phyloP scores from a whole-genome alignment of 1,140 invertebrate species.

The Belonocnema kinseyi region DNA sequence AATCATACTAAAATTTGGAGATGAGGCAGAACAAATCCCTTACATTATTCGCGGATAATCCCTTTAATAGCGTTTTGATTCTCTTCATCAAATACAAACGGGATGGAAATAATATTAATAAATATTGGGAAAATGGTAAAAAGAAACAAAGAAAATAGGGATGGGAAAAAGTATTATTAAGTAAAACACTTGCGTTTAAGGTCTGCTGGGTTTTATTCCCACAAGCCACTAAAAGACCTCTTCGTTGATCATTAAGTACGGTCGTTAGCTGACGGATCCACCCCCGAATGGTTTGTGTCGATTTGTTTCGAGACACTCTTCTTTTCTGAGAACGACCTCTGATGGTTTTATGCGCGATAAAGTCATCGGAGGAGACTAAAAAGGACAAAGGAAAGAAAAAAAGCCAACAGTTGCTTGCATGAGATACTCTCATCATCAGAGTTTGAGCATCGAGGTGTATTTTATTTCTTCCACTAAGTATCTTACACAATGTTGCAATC shows the following conservation, averaged over 20 bases:
- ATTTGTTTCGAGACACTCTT: slow-evolving; percentile 46
- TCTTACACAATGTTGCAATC: background rate
- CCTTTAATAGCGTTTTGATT: no score
- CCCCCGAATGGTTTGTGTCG: slow-evolving; percentile 41
- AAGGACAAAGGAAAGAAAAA: slow-evolving; percentile 35
- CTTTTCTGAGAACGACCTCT: slow-evolving; percentile 38
- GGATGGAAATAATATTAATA: no score
- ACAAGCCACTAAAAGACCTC: slow-evolving; percentile 36
- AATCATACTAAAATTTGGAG: no score
- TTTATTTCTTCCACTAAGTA: slow-evolving; percentile 19
- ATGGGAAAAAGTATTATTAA: background rate
- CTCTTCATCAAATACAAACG: no score
- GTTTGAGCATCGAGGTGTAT: slow-evolving; percentile 29
- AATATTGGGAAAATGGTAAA: no score
- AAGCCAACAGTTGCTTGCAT: slow-evolving; percentile 24
- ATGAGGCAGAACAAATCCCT: no score
- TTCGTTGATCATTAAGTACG: slow-evolving; percentile 53
- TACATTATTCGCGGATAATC: no score
- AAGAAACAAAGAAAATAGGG: background rate
- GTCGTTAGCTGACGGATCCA: slow-evolving; percentile 48
- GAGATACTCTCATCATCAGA: slow-evolving; percentile 30
- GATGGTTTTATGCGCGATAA: slow-evolving; percentile 54
- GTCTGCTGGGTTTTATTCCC: slow-evolving; percentile 28
- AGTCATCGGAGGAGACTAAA: slow-evolving; percentile 31
- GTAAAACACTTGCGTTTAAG: slow-evolving; percentile 15